These are phyloP conservation scores for Carterocephalus palaemon DNA, from an alignment of 2,888 invertebrate genomes.

Conservation along the genomic window DNA sequence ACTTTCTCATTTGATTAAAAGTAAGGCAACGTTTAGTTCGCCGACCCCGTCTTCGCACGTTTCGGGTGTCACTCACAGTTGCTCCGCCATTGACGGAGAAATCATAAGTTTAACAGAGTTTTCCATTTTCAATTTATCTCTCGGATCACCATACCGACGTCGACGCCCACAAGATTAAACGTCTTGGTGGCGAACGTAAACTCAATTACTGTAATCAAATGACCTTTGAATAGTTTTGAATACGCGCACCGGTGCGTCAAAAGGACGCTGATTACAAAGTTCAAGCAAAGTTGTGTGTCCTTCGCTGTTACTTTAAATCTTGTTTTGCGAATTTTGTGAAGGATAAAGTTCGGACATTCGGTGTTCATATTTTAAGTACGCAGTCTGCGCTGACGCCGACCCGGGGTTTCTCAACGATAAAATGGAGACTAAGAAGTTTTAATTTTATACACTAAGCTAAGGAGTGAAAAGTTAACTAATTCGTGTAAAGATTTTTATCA, in stretches of 20 bases:
- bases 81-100: slow-evolving; percentile 32
- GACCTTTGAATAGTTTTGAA: slow-evolving; percentile 27
- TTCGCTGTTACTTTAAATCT: slow-evolving; percentile 20
- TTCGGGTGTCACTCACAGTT: slow-evolving; percentile 37
- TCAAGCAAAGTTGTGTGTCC: slow-evolving; percentile 16
- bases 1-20: slow-evolving; percentile 14
- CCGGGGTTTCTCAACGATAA: slow-evolving; percentile 6
- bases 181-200: slow-evolving; percentile 29
- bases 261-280: slow-evolving; percentile 28
- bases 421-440: too few species aligned
- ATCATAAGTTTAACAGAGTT: slow-evolving; percentile 37
- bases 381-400: slow-evolving; percentile 13
- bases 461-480: too few species aligned
- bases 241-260: slow-evolving; percentile 23
- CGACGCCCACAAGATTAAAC: slow-evolving; percentile 39
- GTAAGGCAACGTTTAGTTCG: slow-evolving; percentile 21
- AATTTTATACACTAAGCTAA: too few species aligned
- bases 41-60: slow-evolving; percentile 24
- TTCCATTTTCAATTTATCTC: slow-evolving; percentile 37
- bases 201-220: slow-evolving; percentile 28
- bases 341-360: slow-evolving; percentile 7
- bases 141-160: slow-evolving; percentile 32
- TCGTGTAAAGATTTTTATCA: too few species aligned
- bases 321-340: slow-evolving; percentile 19
- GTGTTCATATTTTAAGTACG: slow-evolving; percentile 17